A percentile compares a stretch with the other conserved stretches of the same genome.
Evolutionary conservation across 2,113 vertebrate species (phyloP).

Genomic region (Argyrosomus japonicus): DNA sequence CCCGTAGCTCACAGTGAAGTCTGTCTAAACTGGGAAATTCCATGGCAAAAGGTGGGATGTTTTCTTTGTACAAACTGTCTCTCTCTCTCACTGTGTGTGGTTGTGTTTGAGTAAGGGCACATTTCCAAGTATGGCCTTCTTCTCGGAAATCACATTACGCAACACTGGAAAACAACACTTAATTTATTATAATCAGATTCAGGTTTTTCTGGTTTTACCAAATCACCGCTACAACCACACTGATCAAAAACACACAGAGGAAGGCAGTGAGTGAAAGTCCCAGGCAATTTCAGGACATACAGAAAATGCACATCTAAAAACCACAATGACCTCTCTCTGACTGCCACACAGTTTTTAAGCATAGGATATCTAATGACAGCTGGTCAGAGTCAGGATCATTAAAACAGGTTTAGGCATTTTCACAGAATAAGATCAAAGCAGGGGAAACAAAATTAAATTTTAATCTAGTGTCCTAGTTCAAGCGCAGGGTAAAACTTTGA

Average conservation of each 20-base stretch:
- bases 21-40: slow-evolving; percentile 64
- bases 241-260: not conserved
- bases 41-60: slow-evolving; percentile 10
- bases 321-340: not conserved
- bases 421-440: not conserved
- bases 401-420: not conserved
- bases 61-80: slow-evolving; percentile 2
- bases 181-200: not conserved
- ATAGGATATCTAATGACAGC: not conserved
- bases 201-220: slow-evolving; percentile 20
- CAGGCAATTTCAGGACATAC: not conserved
- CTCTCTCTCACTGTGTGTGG: not conserved
- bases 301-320: not conserved
- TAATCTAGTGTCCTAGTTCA: not conserved
- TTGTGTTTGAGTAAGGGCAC: not conserved
- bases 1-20: slow-evolving; percentile 34
- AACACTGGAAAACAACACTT: slow-evolving; percentile 61
- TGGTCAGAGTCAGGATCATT: not conserved
- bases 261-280: not conserved
- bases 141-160: slow-evolving; percentile 62
- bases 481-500: not conserved
- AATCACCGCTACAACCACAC: not conserved
- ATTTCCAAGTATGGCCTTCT: not conserved
- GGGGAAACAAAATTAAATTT: not conserved
- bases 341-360: not conserved